Evolutionary conservation across 92 coral and sea anemone genomes (phyloP).

Genomic region (Heliopora coerulea): DNA sequence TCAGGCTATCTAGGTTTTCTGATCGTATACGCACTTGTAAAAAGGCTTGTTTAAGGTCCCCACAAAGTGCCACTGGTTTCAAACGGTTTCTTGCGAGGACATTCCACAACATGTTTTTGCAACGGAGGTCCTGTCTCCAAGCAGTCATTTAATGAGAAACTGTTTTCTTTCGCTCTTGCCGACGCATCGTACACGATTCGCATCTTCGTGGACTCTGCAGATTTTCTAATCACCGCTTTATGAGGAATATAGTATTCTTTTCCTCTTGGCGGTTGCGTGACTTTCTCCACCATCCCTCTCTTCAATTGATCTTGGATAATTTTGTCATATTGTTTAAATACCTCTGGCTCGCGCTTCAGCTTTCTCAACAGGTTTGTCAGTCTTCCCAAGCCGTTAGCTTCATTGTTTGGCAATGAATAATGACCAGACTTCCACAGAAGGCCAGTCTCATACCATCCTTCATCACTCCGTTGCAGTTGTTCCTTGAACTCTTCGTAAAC

Average conservation of each 20-base stretch:
- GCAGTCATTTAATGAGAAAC: conserved; percentile 51
- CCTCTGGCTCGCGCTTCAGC: conserved; percentile 14
- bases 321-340: conserved; percentile 21
- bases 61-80: conserved; percentile 29
- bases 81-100: conserved; percentile 44
- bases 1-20: no score
- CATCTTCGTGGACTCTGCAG: conserved; percentile 55
- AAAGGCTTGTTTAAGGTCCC: conserved; percentile 52
- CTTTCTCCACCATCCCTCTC: conserved; percentile 43
- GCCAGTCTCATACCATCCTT: conserved; percentile 30
- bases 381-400: background rate
- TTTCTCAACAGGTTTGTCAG: conserved; percentile 5
- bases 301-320: conserved; percentile 45
- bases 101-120: conserved; percentile 52
- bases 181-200: conserved; percentile 57
- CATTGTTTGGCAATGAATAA: conserved; percentile 2
- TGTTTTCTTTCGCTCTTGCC: conserved; percentile 39
- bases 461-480: background rate
- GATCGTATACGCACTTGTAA: no score
- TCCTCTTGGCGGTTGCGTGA: conserved; percentile 14
- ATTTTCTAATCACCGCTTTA: conserved; percentile 33
- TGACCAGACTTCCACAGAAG: conserved; percentile 20
- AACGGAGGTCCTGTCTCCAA: conserved; percentile 54
- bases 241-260: conserved; percentile 50
- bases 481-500: conserved; percentile 13